Conservation (phyloP, 2,797 vertebrate genomes). For the Macropodus opercularis region DNA sequence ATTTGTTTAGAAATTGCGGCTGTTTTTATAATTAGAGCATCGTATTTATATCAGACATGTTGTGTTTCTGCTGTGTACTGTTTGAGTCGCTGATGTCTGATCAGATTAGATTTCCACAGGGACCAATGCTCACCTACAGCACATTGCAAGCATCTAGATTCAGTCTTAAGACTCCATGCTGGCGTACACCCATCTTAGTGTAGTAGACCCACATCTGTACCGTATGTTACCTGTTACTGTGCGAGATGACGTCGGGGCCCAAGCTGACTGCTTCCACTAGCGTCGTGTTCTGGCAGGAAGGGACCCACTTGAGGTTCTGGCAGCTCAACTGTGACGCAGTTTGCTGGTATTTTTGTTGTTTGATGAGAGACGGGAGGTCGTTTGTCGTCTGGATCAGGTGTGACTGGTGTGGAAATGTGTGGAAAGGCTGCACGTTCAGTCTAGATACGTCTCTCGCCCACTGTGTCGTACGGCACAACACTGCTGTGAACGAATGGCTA, state of each 20-base stretch:
- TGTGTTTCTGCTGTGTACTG: conserved; percentile 38
- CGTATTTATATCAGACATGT: conserved; percentile 57
- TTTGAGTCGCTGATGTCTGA: conserved; percentile 29
- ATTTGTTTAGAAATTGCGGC: conserved; percentile 65
- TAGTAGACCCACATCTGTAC: conserved; percentile 44
- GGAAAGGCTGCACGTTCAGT: conserved; percentile 16
- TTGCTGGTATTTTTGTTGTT: conserved; percentile 19
- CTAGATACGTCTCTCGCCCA: conserved; percentile 9
- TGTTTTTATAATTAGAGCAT: conserved; percentile 68
- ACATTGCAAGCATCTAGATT: conserved; percentile 44
- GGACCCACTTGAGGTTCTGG: background rate
- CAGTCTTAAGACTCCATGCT: conserved; percentile 33
- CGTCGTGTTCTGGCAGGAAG: conserved; percentile 27
- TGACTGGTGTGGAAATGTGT: conserved; percentile 28
- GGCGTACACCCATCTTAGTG: conserved; percentile 36
- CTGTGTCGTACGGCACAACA: conserved; percentile 16
- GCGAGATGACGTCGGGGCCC: conserved; percentile 14
- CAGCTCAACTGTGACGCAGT: conserved; percentile 39
- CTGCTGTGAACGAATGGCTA: conserved; percentile 14
- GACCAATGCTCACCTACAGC: conserved; percentile 45
- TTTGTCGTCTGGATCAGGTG: conserved; percentile 30
- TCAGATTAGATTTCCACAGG: conserved; percentile 52
- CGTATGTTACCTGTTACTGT: conserved; percentile 43
- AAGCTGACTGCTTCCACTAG: conserved; percentile 28
- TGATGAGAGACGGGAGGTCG: conserved; percentile 8